Conservation (phyloP, 2,797 vertebrate genomes). For the Thripadectes ignobilis region DNA sequence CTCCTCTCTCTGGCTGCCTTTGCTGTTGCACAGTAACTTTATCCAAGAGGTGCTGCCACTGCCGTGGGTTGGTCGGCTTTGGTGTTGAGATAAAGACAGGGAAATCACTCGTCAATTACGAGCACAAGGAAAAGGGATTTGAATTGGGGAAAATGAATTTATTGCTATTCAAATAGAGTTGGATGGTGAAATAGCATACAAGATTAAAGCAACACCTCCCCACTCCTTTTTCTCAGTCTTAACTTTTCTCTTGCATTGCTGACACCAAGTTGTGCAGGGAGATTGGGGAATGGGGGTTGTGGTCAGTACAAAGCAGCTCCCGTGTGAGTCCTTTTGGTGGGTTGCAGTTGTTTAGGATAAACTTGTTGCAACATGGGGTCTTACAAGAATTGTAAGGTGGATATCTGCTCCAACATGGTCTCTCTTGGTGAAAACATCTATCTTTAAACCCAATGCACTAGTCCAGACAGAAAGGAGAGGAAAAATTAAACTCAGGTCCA, state of each 20-base stretch:
- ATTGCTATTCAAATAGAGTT: neutral
- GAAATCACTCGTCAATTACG: neutral
- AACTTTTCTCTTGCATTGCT: neutral
- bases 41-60: neutral
- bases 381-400: neutral
- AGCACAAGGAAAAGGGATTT: neutral
- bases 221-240: neutral
- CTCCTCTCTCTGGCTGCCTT: neutral
- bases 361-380: neutral
- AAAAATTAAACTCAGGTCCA: neutral
- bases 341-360: neutral
- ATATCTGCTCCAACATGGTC: neutral
- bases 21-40: neutral
- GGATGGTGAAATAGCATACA: neutral
- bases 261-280: neutral
- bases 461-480: neutral
- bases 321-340: neutral
- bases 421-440: neutral
- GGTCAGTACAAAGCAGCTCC: neutral
- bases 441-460: neutral
- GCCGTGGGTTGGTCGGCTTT: neutral
- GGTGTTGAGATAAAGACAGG: neutral
- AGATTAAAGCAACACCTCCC: neutral
- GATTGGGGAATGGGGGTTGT: neutral
- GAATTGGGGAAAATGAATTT: neutral